phyloP scores from a whole-genome alignment of 2,888 invertebrate species.

The Phorcus lineatus region DNA sequence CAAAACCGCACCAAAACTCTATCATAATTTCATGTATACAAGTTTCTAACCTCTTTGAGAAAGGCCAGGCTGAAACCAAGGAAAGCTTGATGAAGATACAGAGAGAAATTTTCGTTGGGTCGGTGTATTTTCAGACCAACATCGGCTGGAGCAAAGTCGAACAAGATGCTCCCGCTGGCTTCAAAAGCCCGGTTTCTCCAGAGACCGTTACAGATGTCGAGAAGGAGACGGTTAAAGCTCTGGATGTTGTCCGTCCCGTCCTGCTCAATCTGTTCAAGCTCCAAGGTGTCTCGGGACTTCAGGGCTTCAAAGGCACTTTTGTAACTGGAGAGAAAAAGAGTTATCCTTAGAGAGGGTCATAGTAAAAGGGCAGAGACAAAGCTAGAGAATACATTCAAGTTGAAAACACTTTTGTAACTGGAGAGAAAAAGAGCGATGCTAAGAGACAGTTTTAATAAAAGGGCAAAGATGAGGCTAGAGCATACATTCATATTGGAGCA shows the following conservation, averaged over 20 bases:
- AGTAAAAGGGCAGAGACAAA: too few relatives aligned
- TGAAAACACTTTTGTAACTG: constrained; percentile 35
- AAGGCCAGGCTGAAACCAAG: background rate
- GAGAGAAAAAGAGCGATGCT: too few relatives aligned
- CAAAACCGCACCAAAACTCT: too few relatives aligned
- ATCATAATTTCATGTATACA: too few relatives aligned
- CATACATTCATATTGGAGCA: too few relatives aligned
- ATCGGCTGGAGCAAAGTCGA: background rate
- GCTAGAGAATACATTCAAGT: too few relatives aligned
- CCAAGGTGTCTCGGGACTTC: background rate
- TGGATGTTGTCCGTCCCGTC: constrained; percentile 26
- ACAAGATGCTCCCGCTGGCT: background rate
- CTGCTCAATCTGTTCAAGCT: background rate
- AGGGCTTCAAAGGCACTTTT: constrained; percentile 25
- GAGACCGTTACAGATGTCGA: constrained; percentile 39
- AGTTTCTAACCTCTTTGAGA: background rate
- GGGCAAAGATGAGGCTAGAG: too few relatives aligned
- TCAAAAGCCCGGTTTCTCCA: constrained; percentile 35
- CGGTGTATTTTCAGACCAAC: background rate
- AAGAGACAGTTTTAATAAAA: too few relatives aligned
- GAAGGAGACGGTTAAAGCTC: constrained; percentile 38
- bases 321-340: constrained; percentile 13
- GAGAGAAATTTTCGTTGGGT: background rate
- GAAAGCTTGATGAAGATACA: background rate
- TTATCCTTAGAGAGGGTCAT: too few relatives aligned